Evolutionary conservation across 2,888 invertebrate genomes (phyloP), one percentile per base, ranked within the genome.

Genomic region (Himalopsyche kuldschensis): DNA sequence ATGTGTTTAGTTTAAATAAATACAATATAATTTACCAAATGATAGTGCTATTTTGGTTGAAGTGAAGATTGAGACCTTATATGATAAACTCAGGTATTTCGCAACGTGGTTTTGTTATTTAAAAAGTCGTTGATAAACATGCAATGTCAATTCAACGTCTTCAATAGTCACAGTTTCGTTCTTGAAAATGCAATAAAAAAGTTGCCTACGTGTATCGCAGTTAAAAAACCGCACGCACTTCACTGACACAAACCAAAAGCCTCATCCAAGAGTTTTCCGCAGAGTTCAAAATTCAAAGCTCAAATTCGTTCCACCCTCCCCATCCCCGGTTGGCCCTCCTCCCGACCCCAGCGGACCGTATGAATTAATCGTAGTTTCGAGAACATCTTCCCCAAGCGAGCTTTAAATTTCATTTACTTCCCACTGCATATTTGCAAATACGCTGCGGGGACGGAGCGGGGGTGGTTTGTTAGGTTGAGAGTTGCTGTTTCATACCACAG

Each of bases 361-460:
- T 75, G 78, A 83, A 83, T 83, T 83, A 83, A 78, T 80, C 78
- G 83, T 77, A 81, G 81, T 78, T 78, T 76, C 77, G 41, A 35
- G 30, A 83, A 80, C 83, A 80, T 80, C 83, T 80, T 83, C 77
- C 83, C 83, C 55, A 27, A 63, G 83, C 55, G 83, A 63, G 63
- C 55, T 77, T 83, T 83, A 83, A 83, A 83, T 83, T 80, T 76
- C 80, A 83, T 83, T 83, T 75, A 81, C 81, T 81, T 80, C 17
- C 79, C 79, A 47, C 48, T 75, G 78, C 75, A 75, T 55, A 20
- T 78, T 55, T 55, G 55, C 78, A 32, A 55, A 76, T 55, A 55
- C 20, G 77, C 11, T 32, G 35, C 32, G 15, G 11, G 55, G 47
- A n/a, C 17, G 47, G 47, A 6, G 24, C 20, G 2, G n/a, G 55